phyloP scores from a whole-genome alignment of 2,888 invertebrate species.

The Candidula unifasciata region DNA sequence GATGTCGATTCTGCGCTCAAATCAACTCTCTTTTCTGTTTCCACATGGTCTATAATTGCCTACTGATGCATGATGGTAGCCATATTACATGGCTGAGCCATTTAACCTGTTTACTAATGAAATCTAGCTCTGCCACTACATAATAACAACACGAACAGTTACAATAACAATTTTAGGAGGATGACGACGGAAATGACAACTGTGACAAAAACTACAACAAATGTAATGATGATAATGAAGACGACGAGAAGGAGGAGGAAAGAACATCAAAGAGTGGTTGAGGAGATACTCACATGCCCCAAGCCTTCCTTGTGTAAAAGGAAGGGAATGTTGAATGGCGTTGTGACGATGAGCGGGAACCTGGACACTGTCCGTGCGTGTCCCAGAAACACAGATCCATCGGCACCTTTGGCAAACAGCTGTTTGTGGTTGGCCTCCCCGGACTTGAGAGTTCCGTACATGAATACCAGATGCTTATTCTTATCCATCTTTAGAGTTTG shows the following conservation, averaged over 20 bases:
- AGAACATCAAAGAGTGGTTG: neutral
- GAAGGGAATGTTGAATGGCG: conserved; percentile 47
- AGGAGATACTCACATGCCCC: conserved; percentile 41
- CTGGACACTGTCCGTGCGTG: conserved; percentile 21
- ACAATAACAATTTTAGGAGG: too few species aligned
- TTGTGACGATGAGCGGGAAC: conserved; percentile 44
- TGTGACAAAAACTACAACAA: neutral
- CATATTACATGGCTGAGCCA: too few species aligned
- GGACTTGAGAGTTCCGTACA: conserved; percentile 49
- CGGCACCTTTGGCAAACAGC: conserved; percentile 15
- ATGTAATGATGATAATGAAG: conserved; percentile 1
- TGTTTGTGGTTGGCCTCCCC: conserved; percentile 40
- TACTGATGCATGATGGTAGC: too few species aligned
- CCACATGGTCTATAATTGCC: too few species aligned
- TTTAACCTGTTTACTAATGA: too few species aligned
- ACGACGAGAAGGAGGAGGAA: neutral
- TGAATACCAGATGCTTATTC: conserved; percentile 33
- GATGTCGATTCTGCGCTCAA: too few species aligned
- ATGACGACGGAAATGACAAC: too few species aligned
- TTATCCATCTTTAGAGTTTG: neutral
- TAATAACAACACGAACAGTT: too few species aligned
- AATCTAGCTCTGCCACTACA: too few species aligned
- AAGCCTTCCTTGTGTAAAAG: conserved; percentile 43
- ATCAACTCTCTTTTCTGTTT: too few species aligned
- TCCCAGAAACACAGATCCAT: conserved; percentile 25